Evolutionary conservation across 92 coral and sea anemone species (phyloP), one percentile per base, ranked within the genome.

Genomic region (Heteractis magnifica): DNA sequence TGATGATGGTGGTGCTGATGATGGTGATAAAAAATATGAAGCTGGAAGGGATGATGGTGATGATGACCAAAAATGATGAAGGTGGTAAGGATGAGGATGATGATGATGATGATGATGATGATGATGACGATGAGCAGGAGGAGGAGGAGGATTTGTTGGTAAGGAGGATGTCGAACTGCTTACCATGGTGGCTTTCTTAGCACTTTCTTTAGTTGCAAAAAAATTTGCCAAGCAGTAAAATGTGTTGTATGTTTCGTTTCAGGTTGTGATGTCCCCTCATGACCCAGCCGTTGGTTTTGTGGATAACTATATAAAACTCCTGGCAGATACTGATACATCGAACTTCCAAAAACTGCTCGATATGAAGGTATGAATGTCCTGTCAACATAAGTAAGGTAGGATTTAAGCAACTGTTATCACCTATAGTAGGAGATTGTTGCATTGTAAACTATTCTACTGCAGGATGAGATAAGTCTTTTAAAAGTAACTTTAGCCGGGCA

Each of bases 221-320:
- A 34, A 34, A 34, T 26, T 51, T 23, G 19, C 11, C 23, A 14
- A 11, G 21, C 62, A 3, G 71, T 49, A 10, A 10, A 77, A 58
- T 50, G 20, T 62, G 8, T 72, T 60, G 49, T 10, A 50, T 79
- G 81, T 64, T 79, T 84, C 58, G 49, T 50, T 59, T 44, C 81
- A 96, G 99, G 99, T 97, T 52, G 99, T 97, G 5, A 97, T 97
- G 99, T 97, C 99, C 19, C 99, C 99, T 0, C 99, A 97, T 55
- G 99, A 97, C 81, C 99, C 99, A 8, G 95, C 98, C 15, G 94
- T 97, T 51, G 99, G 99, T 6, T 97, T 97, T 86, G 97, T 97
- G 0, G 99, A 97, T 78, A 97, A 97, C 79, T 97, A 97, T 86
- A 97, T 97, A 89, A 97, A 97, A 80, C 76, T 97, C 19, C 93